Base-by-base conservation (phyloP, 2,113 vertebrate species). In the Rhagologus leucostigma region DNA sequence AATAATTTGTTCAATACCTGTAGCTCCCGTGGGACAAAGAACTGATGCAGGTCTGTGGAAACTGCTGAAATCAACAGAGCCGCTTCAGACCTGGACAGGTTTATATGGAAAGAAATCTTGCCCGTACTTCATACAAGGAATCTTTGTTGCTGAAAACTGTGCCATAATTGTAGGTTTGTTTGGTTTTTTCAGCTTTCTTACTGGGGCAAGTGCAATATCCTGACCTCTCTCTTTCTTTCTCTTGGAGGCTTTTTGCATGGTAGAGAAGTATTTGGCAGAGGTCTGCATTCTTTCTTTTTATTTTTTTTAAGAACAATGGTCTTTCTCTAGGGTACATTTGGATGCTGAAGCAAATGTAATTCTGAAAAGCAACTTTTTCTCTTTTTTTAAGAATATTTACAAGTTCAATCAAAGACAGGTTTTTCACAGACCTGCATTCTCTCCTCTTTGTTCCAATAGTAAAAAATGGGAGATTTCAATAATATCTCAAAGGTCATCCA, bases 81-180 rank as follows among this genome's bases (percentile, higher is more conserved):
- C 81, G 29, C 42, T 87, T 78, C 73, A 92, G 76, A 67, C 17
- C 4, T 52, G 56, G 33, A 30, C 35, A 81, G 56, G 56, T 75
- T 90, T 89, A 78, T 59, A 50, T 17, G 52, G 52, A 87, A 78
- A 82, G 22, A 85, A 89, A 52, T 84, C 73, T 74, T 88, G 47
- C 39, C 26, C 9, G 6, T 55, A 52, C 27, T 82, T 89, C 37
- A 56, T 71, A 87, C 27, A 89, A 81, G 37, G 24, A 64, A 89
- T 73, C 73, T 78, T 95, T 90, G 83, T 81, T 97, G 47, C 76
- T 90, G 60, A 88, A 78, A 84, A 87, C 89, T 52, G n/a, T 69
- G 75, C 23, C 71, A 50, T 94, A 93, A 97, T 67, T 90, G 67
- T 0, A 3, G 55, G 50, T 83, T 90, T 79, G 53, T 79, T 97